Conservation (phyloP, 2,888 invertebrate genomes). For the Escarpia spicata region DNA sequence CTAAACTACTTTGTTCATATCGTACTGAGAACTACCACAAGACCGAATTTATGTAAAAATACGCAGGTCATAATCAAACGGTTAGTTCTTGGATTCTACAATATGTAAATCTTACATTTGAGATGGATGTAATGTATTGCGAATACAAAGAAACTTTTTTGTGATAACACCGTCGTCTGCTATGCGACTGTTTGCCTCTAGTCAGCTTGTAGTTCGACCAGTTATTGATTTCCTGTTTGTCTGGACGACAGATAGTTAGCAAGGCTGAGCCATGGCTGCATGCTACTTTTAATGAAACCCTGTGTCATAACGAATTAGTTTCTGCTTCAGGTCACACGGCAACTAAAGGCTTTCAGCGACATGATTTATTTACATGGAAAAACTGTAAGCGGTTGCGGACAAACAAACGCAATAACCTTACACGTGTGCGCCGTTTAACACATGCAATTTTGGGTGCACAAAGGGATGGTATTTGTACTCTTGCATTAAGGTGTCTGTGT, state of each 20-base stretch:
- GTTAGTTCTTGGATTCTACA: no score
- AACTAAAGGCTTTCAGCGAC: background rate
- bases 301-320: background rate
- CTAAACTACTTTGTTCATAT: no score
- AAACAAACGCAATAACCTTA: background rate
- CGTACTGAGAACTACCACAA: no score
- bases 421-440: background rate
- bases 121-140: background rate
- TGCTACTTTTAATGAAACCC: background rate
- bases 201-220: background rate
- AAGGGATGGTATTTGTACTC: background rate
- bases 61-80: no score
- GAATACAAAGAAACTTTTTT: background rate
- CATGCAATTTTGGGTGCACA: background rate
- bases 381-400: background rate
- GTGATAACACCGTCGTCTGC: background rate
- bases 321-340: background rate
- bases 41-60: no score
- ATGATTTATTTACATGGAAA: background rate
- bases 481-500: background rate
- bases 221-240: background rate
- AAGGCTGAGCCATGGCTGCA: background rate
- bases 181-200: background rate
- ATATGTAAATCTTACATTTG: background rate
- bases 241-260: background rate